Evolutionary conservation across 2,113 vertebrate species (phyloP), one percentile per base, ranked within the genome.

Genomic region (Origma solitaria): DNA sequence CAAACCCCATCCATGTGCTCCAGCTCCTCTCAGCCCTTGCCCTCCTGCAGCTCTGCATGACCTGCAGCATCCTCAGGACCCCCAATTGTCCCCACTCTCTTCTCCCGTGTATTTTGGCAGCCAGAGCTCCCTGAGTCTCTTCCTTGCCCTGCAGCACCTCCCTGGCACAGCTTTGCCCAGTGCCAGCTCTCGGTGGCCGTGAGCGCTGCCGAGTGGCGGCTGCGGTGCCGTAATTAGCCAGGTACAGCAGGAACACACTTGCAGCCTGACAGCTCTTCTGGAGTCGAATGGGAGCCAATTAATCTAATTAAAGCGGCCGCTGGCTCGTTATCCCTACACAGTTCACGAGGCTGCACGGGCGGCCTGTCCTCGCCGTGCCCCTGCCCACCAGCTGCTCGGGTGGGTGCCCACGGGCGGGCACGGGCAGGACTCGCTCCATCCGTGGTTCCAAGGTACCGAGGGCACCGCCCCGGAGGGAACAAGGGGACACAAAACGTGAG

Each of bases 251-350:
- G 92, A 96, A 72, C 23, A 1, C 75, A 45, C 92, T 94, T 42
- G 81, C 95, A 96, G 90, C 66, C 82, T 70, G 86, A 86, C 94
- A 88, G 82, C 92, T 95, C 92, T 83, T 88, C 94, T 86, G 86
- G 90, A 96, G 88, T 57, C 68, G 7, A 93, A 95, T 54, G 86
- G 91, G 88, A 96, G 86, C 94, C 96, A 97, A 96, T 97, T 96
- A 96, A 95, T 93, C 92, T 95, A 94, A 96, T 96, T 95, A 96
- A 96, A 96, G 82, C 2, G 2, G 76, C 88, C 6, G 0, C 60
- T 27, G 72, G 68, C 69, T 97, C 15, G 5, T 96, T 93, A 88
- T 69, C 51, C 86, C 68, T 18, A 0, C 44, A 15, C 68, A 25
- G 94, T 28, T 79, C 75, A 50, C 15, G 22, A 49, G 85, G 75